phyloP scores from a whole-genome alignment of 2,113 vertebrate genomes.

The Sinocyclocheilus anshuiensis region DNA sequence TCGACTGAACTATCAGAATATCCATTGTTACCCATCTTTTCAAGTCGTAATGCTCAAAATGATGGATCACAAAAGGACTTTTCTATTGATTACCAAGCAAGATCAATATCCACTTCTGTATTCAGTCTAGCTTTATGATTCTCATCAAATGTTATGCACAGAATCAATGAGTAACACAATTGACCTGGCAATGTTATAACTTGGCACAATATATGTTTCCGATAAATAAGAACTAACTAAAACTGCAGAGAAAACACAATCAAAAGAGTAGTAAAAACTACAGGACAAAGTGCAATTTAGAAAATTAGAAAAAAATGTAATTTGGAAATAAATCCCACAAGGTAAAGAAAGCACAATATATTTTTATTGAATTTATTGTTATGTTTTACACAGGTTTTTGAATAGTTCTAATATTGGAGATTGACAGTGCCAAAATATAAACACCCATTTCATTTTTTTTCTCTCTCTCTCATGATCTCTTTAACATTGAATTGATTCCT shows the following conservation, averaged over 20 bases:
- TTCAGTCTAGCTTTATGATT: neutral
- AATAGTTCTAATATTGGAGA: conserved; percentile 38
- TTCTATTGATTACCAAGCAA: neutral
- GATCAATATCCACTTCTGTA: neutral
- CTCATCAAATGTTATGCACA: neutral
- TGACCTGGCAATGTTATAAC: neutral
- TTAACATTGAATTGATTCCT: conserved; percentile 22
- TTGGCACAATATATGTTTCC: neutral
- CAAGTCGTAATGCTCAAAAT: conserved; percentile 1
- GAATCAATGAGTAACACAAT: neutral
- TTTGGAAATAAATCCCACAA: conserved; percentile 18
- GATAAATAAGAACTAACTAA: neutral
- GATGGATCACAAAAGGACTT: neutral
- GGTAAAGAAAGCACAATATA: conserved; percentile 55
- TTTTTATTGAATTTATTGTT: conserved; percentile 52
- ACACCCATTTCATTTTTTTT: conserved; percentile 34
- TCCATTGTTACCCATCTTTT: neutral
- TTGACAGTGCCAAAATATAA: conserved; percentile 51
- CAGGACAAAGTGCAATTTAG: neutral
- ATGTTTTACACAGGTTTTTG: conserved; percentile 28
- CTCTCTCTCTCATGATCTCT: conserved; percentile 1
- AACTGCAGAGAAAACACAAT: neutral
- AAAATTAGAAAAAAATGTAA: neutral
- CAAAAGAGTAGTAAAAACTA: neutral
- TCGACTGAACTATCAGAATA: neutral